A percentile compares a stretch with the other conserved stretches of the same genome.
Evolutionary conservation across 2,797 vertebrate genomes (phyloP).

Genomic region (Paguma larvata): DNA sequence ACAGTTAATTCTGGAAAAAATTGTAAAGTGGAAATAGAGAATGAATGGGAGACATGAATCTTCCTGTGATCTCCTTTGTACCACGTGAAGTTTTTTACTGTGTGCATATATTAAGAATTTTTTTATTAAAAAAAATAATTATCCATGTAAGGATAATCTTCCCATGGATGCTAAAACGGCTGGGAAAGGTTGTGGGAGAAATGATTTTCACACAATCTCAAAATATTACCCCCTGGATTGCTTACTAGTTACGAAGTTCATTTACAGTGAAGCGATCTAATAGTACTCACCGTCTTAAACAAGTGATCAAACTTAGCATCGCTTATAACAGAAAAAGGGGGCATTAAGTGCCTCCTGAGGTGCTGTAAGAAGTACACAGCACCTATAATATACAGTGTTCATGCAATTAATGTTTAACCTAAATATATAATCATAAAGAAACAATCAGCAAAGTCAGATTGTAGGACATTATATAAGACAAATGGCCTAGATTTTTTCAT

Average conservation of each 20-base stretch:
- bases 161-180: not conserved
- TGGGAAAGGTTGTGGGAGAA: not conserved
- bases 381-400: not conserved
- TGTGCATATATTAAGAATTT: not conserved
- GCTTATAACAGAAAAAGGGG: not conserved
- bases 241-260: not conserved
- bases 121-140: slow-evolving; percentile 40
- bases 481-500: not conserved
- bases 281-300: not conserved
- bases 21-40: not conserved
- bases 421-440: slow-evolving; percentile 31
- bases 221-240: not conserved
- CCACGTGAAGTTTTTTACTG: not conserved
- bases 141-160: not conserved
- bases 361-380: not conserved
- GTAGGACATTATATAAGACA: not conserved
- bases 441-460: slow-evolving; percentile 37
- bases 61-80: not conserved
- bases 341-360: not conserved
- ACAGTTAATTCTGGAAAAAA: slow-evolving; percentile 2
- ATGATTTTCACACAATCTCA: slow-evolving; percentile 17
- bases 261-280: not conserved
- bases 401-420: slow-evolving; percentile 8
- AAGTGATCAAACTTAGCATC: slow-evolving; percentile 23
- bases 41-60: not conserved